A percentile compares a stretch with the other conserved stretches of the same genome.
phyloP scores from a whole-genome alignment of 2,888 invertebrate species.

The Cynaeus angustus region DNA sequence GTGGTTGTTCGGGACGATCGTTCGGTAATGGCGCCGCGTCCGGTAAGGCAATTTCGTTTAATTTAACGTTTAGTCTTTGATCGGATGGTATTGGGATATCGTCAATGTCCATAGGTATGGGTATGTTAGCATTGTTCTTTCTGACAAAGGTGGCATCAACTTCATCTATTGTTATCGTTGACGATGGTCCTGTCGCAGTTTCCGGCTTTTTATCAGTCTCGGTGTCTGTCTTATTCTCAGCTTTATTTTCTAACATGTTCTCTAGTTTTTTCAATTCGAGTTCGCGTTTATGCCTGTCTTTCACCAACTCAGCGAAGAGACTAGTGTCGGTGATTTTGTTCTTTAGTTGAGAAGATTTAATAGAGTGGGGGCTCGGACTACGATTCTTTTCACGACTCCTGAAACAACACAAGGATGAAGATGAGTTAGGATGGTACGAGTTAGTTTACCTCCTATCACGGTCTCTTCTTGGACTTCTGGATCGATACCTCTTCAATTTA shows the following conservation, averaged over 20 bases:
- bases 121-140: conserved; percentile 46
- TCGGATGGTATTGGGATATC: conserved; percentile 82
- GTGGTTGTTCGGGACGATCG: conserved; percentile 47
- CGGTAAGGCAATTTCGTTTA: conserved; percentile 66
- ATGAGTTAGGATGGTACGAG: no score
- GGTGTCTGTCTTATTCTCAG: conserved; percentile 59
- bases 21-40: conserved; percentile 46
- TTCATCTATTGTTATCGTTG: conserved; percentile 58
- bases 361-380: conserved; percentile 70
- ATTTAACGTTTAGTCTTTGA: conserved; percentile 55
- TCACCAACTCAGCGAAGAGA: conserved; percentile 91
- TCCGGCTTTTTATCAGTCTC: conserved; percentile 53
- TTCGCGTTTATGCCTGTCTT: conserved; percentile 87
- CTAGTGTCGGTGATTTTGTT: conserved; percentile 93
- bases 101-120: conserved; percentile 74
- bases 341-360: conserved; percentile 77
- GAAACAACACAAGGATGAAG: conserved; percentile 37
- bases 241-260: conserved; percentile 80
- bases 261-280: conserved; percentile 82
- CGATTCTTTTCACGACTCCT: conserved; percentile 53
- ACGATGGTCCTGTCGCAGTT: conserved; percentile 36
- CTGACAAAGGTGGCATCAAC: conserved; percentile 47
- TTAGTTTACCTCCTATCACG: conserved; percentile 56
- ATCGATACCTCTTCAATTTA: conserved; percentile 72
- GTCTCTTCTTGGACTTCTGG: conserved; percentile 71